Percentiles rank a stretch among this genome's conserved stretches.
Conservation (phyloP, 1,140 invertebrate genomes). For the Zophobas atratus region DNA sequence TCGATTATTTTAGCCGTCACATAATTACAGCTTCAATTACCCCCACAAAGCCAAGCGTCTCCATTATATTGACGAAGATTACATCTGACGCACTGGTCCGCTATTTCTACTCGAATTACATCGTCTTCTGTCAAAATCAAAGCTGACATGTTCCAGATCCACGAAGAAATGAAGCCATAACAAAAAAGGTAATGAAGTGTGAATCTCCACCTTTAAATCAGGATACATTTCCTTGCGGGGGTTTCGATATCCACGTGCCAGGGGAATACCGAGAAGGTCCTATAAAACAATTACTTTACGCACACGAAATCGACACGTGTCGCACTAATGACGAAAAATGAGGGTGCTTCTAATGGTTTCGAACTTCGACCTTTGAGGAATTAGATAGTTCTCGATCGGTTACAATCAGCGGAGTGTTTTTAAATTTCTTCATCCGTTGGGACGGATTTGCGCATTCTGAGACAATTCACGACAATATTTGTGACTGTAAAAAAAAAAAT, state of each 20-base stretch:
- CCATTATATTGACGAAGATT: neutral
- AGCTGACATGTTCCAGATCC: neutral
- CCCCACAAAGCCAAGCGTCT: neutral
- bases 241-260: neutral
- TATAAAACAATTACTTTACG: conserved; percentile 22
- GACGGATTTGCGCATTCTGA: too few relatives aligned
- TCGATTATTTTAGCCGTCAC: conserved; percentile 31
- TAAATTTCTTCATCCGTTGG: too few relatives aligned
- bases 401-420: too few relatives aligned
- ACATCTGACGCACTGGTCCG: neutral
- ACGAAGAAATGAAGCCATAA: neutral
- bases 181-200: conserved; percentile 6
- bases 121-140: neutral
- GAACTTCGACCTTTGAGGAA: neutral
- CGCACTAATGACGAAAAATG: neutral
- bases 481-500: too few relatives aligned
- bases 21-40: conserved; percentile 38
- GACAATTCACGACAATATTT: too few relatives aligned
- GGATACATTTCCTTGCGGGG: neutral
- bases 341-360: neutral
- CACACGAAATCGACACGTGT: neutral
- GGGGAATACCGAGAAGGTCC: conserved; percentile 1
- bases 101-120: neutral
- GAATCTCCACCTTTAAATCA: conserved; percentile 5
- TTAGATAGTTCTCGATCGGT: too few relatives aligned